A percentile compares a stretch with the other conserved stretches of the same genome.
These are phyloP conservation scores for Drosophila pseudotalamancana DNA, from an alignment of 2,888 invertebrate genomes.

Conservation along the genomic window DNA sequence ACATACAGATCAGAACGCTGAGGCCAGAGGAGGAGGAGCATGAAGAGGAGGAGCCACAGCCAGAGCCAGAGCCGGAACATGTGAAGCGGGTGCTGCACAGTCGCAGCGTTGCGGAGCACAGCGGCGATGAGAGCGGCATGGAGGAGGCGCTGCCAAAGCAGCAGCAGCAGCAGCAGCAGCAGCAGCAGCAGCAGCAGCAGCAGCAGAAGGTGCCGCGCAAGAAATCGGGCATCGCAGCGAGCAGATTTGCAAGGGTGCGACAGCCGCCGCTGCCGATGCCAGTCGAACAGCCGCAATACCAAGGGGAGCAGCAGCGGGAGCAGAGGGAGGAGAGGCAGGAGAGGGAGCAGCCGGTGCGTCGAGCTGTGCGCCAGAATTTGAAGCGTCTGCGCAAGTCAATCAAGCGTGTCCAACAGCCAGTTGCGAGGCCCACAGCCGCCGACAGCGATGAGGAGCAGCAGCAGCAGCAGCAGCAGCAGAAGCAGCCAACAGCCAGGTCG, in stretches of 20 bases:
- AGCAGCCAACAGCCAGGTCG: constrained; percentile 4
- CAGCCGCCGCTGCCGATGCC: constrained; percentile 58
- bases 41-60: background rate
- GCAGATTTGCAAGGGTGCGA: constrained; percentile 68
- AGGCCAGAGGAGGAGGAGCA: constrained; percentile 44
- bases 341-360: constrained; percentile 26
- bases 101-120: constrained; percentile 52
- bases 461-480: background rate
- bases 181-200: background rate
- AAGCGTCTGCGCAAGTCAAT: constrained; percentile 77
- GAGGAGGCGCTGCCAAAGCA: constrained; percentile 49
- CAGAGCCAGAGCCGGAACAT: constrained; percentile 10
- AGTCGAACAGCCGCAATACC: constrained; percentile 17
- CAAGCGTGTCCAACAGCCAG: constrained; percentile 50
- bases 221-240: constrained; percentile 72
- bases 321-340: background rate
- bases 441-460: constrained; percentile 33
- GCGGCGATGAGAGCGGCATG: constrained; percentile 79
- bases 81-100: constrained; percentile 3
- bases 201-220: constrained; percentile 1
- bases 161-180: background rate
- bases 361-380: constrained; percentile 71
- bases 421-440: constrained; percentile 14
- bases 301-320: constrained; percentile 17
- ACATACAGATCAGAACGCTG: constrained; percentile 68